Evolutionary conservation across 2,888 invertebrate species (phyloP).

Genomic region (Dasypogon diadema): DNA sequence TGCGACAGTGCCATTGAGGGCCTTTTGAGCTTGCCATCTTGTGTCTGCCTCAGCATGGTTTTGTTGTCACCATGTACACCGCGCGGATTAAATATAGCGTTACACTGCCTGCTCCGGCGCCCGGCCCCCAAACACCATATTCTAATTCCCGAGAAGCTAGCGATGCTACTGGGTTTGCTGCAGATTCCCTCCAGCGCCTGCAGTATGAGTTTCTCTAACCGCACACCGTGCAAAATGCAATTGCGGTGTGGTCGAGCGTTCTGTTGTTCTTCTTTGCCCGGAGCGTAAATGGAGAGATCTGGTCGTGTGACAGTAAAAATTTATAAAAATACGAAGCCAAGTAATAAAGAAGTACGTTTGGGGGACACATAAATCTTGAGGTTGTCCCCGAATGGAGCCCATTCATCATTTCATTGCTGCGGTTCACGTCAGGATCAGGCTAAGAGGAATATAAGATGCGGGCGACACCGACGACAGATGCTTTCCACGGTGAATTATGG

Average conservation of each 20-base stretch:
- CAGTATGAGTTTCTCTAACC: not conserved
- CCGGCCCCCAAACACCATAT: too few relatives aligned
- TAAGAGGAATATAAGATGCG: not conserved
- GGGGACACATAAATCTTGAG: constrained; percentile 37
- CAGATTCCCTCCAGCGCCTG: too few relatives aligned
- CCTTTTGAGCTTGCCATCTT: not conserved
- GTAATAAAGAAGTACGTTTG: constrained; percentile 16
- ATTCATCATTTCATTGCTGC: constrained; percentile 45
- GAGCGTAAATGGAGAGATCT: constrained; percentile 2
- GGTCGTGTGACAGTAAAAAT: constrained; percentile 30
- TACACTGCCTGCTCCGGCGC: too few relatives aligned
- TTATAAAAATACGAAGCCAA: constrained; percentile 6
- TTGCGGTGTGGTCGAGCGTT: not conserved
- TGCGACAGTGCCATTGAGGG: constrained; percentile 7
- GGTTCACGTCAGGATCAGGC: constrained; percentile 27
- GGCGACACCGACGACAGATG: constrained; percentile 3
- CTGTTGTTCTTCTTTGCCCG: not conserved
- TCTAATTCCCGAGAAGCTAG: too few relatives aligned
- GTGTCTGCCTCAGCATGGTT: not conserved
- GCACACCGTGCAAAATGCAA: not conserved
- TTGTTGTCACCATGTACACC: not conserved
- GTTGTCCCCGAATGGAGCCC: constrained; percentile 32
- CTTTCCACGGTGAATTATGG: not conserved
- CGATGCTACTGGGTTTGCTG: too few relatives aligned
- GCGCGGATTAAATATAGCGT: not conserved